Evolutionary conservation across 2,797 vertebrate species (phyloP).

Genomic region (Mastacembelus armatus): DNA sequence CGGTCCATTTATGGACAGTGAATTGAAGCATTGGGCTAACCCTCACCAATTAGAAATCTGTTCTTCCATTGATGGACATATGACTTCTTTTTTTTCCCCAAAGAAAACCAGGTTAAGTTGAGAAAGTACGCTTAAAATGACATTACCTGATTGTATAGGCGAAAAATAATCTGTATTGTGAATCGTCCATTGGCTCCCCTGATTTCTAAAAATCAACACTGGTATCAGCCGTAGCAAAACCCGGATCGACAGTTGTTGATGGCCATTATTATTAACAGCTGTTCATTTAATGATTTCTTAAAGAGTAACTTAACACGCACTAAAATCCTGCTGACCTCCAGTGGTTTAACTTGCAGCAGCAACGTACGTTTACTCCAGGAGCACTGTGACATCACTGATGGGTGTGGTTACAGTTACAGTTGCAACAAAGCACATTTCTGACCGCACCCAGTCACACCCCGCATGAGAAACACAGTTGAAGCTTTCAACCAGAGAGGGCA

Average conservation of each 20-base stretch:
- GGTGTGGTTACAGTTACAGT: background rate
- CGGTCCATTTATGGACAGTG: no score
- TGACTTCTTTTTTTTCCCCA: no score
- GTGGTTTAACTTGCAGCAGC: background rate
- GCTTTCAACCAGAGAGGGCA: background rate
- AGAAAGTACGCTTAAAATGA: constrained; percentile 1
- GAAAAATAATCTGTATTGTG: no score
- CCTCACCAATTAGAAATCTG: no score
- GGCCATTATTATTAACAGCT: background rate
- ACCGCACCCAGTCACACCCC: background rate
- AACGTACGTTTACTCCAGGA: background rate
- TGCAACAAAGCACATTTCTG: background rate
- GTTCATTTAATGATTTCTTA: background rate
- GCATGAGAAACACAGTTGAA: background rate
- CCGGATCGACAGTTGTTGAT: no score
- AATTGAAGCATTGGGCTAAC: no score
- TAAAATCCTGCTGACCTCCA: background rate
- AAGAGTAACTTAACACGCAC: background rate
- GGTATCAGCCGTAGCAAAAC: no score
- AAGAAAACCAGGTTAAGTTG: background rate
- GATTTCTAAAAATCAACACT: no score
- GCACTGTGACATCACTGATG: background rate
- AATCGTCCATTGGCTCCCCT: no score
- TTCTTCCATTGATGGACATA: no score
- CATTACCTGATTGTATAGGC: no score